Base-by-base conservation (phyloP, 2,888 invertebrate genomes). In the Pachydiplax longipennis region DNA sequence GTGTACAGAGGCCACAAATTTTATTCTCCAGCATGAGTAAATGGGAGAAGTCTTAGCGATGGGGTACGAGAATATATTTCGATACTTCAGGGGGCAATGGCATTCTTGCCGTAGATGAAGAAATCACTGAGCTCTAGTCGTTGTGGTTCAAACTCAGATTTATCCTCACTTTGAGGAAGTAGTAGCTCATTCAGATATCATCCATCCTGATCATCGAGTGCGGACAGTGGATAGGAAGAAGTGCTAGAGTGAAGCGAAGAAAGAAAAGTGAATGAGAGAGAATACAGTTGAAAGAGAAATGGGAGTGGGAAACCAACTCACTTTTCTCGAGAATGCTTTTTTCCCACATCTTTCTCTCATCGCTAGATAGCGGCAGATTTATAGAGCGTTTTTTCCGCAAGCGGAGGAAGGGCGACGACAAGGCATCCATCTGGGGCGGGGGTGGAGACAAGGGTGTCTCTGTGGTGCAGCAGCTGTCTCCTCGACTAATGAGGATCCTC, bases 381-480 rank as follows among this genome's bases (percentile, higher is more conserved):
- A 73, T 73, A 73, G 73, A 6, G n/a, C 73, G n/a, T 73, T 73
- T 73, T 73, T 73, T 73, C 65, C 65, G 61, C 61, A 61, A 61
- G 22, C 61, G 65, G 8, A 65, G 73, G 31, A 31, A 31, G 31
- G 73, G 73, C 73, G 73, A 31, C 73, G 73, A 73, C n/a, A 25
- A 44, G 53, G 53, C 53, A 53, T 18, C 53, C 53, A 53, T 53
- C 18, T 53, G 73, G 73, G 25, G 3, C 31, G 25, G 83, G n/a
- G 58, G 3, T 65, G 37, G 87, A 31, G 87, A 87, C 87, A 87
- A 87, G 87, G 61, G 61, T 65, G 58, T 37, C 87, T 87, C 87
- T 87, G 87, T 87, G 87, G 83, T 22, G 83, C 15, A 35, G 61
- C 61, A 87, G 87, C 65, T 87, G 61, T 73, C 73, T 73, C 25